A percentile compares a stretch with the other conserved stretches of the same genome.
Conservation (phyloP, 2,113 vertebrate genomes). For the Platysternon megacephalum region DNA sequence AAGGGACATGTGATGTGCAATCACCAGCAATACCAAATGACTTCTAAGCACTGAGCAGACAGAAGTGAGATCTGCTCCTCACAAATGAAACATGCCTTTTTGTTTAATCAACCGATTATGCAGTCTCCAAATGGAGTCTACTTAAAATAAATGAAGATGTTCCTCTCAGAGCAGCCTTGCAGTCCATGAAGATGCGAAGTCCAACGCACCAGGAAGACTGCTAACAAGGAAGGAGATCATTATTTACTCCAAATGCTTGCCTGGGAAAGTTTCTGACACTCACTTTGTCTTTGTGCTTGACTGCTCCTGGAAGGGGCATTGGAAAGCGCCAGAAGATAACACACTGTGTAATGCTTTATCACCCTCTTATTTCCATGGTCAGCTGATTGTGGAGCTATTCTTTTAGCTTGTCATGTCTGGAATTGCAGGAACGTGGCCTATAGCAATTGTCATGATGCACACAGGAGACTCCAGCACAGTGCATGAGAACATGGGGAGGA, state of each 20-base stretch:
- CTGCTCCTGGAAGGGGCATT: neutral
- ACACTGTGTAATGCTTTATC: neutral
- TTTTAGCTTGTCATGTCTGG: neutral
- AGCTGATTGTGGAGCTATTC: neutral
- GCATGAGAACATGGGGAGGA: neutral
- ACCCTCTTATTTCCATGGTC: neutral
- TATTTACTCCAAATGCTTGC: neutral
- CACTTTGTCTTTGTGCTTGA: neutral
- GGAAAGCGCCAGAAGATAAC: neutral
- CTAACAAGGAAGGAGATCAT: neutral
- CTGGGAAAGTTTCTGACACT: neutral
- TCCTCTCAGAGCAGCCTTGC: neutral
- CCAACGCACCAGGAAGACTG: neutral
- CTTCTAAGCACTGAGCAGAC: neutral
- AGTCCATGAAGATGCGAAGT: neutral
- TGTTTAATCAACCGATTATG: neutral
- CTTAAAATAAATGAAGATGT: neutral
- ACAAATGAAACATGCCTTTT: neutral
- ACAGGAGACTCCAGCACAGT: neutral
- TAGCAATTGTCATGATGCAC: neutral
- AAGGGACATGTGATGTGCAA: neutral
- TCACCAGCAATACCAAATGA: neutral
- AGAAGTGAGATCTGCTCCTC: neutral
- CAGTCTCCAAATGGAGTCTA: neutral
- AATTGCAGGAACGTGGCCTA: neutral